Conservation (phyloP, 2,113 vertebrate species). For the Romanogobio albipinnatus region DNA sequence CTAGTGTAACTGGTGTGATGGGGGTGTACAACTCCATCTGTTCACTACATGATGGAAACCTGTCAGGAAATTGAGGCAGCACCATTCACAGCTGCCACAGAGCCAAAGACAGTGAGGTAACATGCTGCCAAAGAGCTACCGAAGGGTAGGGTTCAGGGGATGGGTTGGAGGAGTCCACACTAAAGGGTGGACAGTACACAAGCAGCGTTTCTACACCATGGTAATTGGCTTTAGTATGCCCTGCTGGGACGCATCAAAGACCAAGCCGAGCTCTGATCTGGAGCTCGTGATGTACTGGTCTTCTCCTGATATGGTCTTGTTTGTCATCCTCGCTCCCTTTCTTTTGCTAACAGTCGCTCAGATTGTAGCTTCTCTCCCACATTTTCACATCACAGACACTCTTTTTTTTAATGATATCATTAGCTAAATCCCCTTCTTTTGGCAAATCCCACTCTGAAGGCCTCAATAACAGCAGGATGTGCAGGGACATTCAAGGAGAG, state of each 20-base stretch:
- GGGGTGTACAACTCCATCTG: constrained; percentile 62
- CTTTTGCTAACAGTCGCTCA: constrained; percentile 14
- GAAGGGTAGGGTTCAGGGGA: constrained; percentile 29
- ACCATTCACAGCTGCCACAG: constrained; percentile 57
- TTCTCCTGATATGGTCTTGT: constrained; percentile 13
- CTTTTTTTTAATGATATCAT: constrained; percentile 62
- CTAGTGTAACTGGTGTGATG: constrained; percentile 55
- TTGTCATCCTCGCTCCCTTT: constrained; percentile 28
- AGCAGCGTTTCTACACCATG: constrained; percentile 22
- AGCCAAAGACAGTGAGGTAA: constrained; percentile 23
- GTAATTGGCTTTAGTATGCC: constrained; percentile 58
- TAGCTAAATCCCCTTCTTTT: constrained; percentile 56
- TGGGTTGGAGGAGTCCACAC: background rate
- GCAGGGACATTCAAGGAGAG: constrained; percentile 23
- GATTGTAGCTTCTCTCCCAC: constrained; percentile 30
- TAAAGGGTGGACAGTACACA: constrained; percentile 20
- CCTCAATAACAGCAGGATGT: constrained; percentile 53
- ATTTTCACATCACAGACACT: constrained; percentile 19
- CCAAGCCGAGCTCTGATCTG: constrained; percentile 40
- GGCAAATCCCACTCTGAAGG: constrained; percentile 50
- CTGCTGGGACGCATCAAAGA: constrained; percentile 36
- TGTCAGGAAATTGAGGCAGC: constrained; percentile 55
- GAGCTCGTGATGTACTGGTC: constrained; percentile 21
- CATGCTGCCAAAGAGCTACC: constrained; percentile 44
- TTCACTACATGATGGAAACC: constrained; percentile 58